Conservation (phyloP, 1,140 invertebrate species). For the Zophobas morio region DNA sequence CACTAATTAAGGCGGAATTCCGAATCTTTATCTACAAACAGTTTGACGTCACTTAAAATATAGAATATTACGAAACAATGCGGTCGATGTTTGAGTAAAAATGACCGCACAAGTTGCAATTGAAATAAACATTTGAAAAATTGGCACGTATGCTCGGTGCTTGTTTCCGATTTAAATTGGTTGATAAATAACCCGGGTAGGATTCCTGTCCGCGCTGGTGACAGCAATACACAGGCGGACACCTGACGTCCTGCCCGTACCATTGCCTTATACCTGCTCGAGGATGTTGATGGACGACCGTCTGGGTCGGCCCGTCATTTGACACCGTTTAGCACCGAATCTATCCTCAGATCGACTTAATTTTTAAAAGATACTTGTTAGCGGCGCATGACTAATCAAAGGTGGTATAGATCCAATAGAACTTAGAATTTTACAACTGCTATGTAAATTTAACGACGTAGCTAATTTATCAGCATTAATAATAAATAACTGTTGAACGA, state of each 20-base stretch:
- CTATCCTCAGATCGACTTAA: constrained; percentile 35
- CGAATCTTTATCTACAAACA: neutral
- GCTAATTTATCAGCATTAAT: too few species aligned
- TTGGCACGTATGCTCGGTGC: constrained; percentile 55
- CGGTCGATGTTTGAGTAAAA: neutral
- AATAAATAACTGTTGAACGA: too few species aligned
- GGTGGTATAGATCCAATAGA: neutral
- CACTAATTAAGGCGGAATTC: constrained; percentile 51
- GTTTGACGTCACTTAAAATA: neutral
- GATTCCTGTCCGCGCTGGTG: constrained; percentile 46
- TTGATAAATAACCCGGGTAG: constrained; percentile 54
- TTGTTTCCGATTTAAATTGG: constrained; percentile 57
- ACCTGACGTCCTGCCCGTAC: constrained; percentile 43
- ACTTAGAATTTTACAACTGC: too few species aligned
- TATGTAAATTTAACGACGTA: neutral
- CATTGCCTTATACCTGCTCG: constrained; percentile 48
- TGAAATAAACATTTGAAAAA: constrained; percentile 57
- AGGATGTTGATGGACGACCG: constrained; percentile 48
- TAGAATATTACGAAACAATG: neutral
- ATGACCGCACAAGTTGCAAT: constrained; percentile 53
- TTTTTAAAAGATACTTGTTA: constrained; percentile 24
- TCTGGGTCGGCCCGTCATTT: constrained; percentile 43
- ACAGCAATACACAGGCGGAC: constrained; percentile 45
- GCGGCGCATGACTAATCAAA: neutral
- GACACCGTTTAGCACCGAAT: constrained; percentile 41